These are phyloP conservation scores for Hiodon tergisus DNA, from an alignment of 2,113 vertebrate genomes.

Conservation along the genomic window DNA sequence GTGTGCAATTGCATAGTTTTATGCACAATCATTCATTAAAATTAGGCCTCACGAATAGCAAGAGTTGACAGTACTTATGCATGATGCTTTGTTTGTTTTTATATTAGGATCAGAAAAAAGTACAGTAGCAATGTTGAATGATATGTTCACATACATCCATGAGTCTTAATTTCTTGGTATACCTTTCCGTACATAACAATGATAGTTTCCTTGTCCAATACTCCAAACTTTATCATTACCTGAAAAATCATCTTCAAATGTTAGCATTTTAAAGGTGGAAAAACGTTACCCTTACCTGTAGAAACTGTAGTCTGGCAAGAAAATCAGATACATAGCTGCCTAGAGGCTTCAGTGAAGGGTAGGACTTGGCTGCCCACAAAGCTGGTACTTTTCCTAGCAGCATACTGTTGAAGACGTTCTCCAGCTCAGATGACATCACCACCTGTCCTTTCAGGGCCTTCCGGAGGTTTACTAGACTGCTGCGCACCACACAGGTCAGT, in stretches of 20 bases:
- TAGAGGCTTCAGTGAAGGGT: slow-evolving; percentile 82
- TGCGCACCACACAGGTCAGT: slow-evolving; percentile 72
- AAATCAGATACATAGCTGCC: slow-evolving; percentile 82
- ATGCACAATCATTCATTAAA: too few relatives aligned
- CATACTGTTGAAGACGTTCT: slow-evolving; percentile 83
- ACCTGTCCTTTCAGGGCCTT: slow-evolving; percentile 86
- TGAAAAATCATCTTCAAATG: too few relatives aligned
- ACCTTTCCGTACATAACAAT: neutral
- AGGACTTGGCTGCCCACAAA: slow-evolving; percentile 84
- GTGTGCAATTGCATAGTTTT: too few relatives aligned
- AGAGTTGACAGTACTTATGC: too few relatives aligned
- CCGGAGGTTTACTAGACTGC: slow-evolving; percentile 73
- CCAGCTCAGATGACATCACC: slow-evolving; percentile 86
- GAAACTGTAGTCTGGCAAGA: slow-evolving; percentile 71
- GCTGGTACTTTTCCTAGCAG: slow-evolving; percentile 78
- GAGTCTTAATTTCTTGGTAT: neutral
- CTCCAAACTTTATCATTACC: too few relatives aligned
- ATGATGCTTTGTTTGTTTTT: too few relatives aligned
- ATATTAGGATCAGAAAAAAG: too few relatives aligned
- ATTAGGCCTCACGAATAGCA: too few relatives aligned
- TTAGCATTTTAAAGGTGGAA: neutral
- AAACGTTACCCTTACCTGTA: slow-evolving; percentile 67
- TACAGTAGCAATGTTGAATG: too few relatives aligned
- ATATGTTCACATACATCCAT: neutral
- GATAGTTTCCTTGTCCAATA: neutral